Percentiles rank a stretch among this genome's conserved stretches.
phyloP scores from a whole-genome alignment of 2,113 vertebrate species.

The Ammodytes dubius region DNA sequence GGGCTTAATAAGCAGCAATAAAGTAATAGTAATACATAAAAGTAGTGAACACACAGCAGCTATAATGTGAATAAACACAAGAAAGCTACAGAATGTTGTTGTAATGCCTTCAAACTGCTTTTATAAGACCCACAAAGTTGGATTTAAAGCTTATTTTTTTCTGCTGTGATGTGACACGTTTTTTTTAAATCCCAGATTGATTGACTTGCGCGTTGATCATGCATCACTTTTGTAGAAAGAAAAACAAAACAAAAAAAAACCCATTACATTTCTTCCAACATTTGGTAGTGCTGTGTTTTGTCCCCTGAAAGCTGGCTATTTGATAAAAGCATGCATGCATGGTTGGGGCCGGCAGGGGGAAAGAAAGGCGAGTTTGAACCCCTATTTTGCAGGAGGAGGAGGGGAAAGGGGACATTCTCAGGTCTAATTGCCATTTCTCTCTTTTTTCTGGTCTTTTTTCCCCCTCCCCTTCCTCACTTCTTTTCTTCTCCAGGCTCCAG shows the following conservation, averaged over 20 bases:
- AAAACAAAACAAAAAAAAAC: neutral
- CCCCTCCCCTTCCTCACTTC: conserved; percentile 45
- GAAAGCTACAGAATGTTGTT: conserved; percentile 1
- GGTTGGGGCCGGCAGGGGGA: conserved; percentile 75
- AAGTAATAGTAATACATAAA: neutral
- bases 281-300: conserved; percentile 74
- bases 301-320: conserved; percentile 75
- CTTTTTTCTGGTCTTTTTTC: conserved; percentile 46
- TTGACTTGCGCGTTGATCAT: conserved; percentile 27
- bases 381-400: conserved; percentile 79
- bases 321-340: conserved; percentile 81
- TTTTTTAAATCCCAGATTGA: conserved; percentile 25
- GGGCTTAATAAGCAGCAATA: neutral
- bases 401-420: conserved; percentile 72
- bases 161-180: neutral
- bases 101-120: neutral
- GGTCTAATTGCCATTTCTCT: conserved; percentile 82
- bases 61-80: neutral
- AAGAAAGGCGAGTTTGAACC: conserved; percentile 77
- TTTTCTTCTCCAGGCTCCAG: conserved; percentile 90
- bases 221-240: conserved; percentile 16
- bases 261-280: conserved; percentile 62
- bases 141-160: conserved; percentile 29
- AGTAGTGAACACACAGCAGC: neutral
- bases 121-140: conserved; percentile 5